Evolutionary conservation across 1,140 invertebrate genomes (phyloP).

Genomic region (Aphidius gifuensis): DNA sequence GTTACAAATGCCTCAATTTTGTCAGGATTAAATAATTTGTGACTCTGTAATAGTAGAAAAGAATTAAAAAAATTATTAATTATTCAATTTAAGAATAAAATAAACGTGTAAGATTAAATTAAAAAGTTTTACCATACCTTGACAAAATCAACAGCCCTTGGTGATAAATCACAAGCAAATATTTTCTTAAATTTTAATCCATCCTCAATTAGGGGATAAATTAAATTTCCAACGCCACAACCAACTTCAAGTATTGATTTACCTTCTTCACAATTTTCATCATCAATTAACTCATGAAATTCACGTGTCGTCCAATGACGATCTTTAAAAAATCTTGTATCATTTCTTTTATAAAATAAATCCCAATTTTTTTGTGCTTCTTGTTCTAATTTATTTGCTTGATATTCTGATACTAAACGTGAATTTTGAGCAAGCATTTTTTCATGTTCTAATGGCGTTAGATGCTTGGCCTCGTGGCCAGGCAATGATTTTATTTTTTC

Average conservation of each 20-base stretch:
- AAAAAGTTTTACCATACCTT: constrained; percentile 52
- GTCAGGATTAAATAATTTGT: constrained; percentile 59
- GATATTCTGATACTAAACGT: constrained; percentile 71
- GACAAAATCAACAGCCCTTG: constrained; percentile 84
- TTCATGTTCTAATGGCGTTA: constrained; percentile 61
- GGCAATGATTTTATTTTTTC: constrained; percentile 13
- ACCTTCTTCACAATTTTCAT: constrained; percentile 45
- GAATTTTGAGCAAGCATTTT: constrained; percentile 67
- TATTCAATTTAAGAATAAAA: constrained; percentile 2
- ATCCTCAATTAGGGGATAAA: constrained; percentile 88
- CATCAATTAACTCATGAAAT: constrained; percentile 75
- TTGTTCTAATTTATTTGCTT: constrained; percentile 77
- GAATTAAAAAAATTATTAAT: constrained; percentile 8
- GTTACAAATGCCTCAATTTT: constrained; percentile 75
- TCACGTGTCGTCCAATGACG: constrained; percentile 95
- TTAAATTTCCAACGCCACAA: constrained; percentile 96
- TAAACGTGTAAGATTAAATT: constrained; percentile 3
- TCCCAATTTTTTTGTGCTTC: constrained; percentile 95
- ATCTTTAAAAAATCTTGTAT: constrained; percentile 92
- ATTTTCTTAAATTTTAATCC: constrained; percentile 68
- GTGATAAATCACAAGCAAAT: constrained; percentile 93
- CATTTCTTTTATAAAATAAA: constrained; percentile 94
- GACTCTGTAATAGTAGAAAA: constrained; percentile 36
- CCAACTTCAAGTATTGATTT: constrained; percentile 79
- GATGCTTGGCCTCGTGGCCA: constrained; percentile 55